phyloP scores from a whole-genome alignment of 2,113 vertebrate species.

The Elgaria multicarinata region DNA sequence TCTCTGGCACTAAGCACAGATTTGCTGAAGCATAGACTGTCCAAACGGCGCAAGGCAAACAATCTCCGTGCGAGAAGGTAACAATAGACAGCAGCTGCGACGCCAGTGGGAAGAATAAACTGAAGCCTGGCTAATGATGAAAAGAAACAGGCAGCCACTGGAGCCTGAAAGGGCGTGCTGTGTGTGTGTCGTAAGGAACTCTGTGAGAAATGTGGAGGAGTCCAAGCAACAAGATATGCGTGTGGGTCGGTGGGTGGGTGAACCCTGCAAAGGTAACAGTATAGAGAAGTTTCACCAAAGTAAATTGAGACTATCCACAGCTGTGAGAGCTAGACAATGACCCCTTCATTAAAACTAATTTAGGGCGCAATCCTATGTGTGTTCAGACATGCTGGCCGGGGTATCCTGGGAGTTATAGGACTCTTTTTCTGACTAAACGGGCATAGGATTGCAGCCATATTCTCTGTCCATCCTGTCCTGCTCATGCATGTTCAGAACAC shows the following conservation, averaged over 20 bases:
- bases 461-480: neutral
- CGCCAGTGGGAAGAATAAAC: constrained; percentile 7
- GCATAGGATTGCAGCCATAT: neutral
- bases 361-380: no score
- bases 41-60: constrained; percentile 17
- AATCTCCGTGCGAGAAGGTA: constrained; percentile 37
- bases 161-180: neutral
- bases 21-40: neutral
- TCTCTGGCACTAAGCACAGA: neutral
- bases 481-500: neutral
- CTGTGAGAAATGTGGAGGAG: accelerated
- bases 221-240: neutral
- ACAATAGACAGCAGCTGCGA: constrained; percentile 52
- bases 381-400: no score
- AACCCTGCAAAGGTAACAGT: neutral
- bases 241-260: neutral
- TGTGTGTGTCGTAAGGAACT: neutral
- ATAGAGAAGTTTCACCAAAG: neutral
- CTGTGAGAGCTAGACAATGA: neutral
- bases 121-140: neutral
- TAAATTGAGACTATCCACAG: neutral
- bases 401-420: no score
- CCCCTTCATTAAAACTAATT: neutral
- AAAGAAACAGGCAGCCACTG: neutral
- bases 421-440: no score